Conservation (phyloP, 2,113 vertebrate genomes). For the Synchiropus splendidus region DNA sequence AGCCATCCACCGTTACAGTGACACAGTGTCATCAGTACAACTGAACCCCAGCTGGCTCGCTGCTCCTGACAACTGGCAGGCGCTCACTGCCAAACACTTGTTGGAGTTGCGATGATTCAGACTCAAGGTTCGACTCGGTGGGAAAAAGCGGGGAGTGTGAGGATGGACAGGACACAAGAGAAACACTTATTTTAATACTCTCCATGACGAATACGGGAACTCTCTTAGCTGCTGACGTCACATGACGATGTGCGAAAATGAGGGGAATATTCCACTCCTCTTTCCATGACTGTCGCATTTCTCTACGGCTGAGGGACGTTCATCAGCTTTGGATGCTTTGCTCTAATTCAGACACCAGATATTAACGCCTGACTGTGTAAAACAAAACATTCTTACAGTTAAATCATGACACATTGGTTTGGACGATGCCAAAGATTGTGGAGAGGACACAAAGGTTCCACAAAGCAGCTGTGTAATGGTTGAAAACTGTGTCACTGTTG, state of each 20-base stretch:
- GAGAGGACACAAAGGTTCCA: background rate
- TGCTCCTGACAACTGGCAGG: slow-evolving; percentile 3
- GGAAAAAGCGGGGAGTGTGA: slow-evolving; percentile 49
- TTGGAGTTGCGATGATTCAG: slow-evolving; percentile 26
- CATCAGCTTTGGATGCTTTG: slow-evolving; percentile 18
- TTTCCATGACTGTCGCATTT: slow-evolving; percentile 38
- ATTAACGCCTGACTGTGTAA: background rate
- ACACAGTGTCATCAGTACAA: no score
- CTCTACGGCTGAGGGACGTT: slow-evolving; percentile 24
- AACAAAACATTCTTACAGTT: no score
- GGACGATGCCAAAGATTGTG: no score
- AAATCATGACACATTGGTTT: no score
- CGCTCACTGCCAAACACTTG: slow-evolving; percentile 40
- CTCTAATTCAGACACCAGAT: slow-evolving; percentile 30
- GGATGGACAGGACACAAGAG: slow-evolving; percentile 9
- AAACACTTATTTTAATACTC: background rate
- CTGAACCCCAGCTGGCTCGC: slow-evolving; percentile 27
- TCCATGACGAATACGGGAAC: slow-evolving; percentile 20
- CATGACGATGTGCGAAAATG: slow-evolving; percentile 22
- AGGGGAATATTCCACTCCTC: slow-evolving; percentile 33
- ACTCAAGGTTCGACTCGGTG: slow-evolving; percentile 32
- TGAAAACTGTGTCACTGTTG: slow-evolving; percentile 34
- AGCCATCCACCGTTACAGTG: no score
- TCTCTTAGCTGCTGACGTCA: slow-evolving; percentile 33
- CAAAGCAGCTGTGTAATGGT: slow-evolving; percentile 15